phyloP scores from a whole-genome alignment of 2,888 invertebrate genomes.

The Andrena camellia region DNA sequence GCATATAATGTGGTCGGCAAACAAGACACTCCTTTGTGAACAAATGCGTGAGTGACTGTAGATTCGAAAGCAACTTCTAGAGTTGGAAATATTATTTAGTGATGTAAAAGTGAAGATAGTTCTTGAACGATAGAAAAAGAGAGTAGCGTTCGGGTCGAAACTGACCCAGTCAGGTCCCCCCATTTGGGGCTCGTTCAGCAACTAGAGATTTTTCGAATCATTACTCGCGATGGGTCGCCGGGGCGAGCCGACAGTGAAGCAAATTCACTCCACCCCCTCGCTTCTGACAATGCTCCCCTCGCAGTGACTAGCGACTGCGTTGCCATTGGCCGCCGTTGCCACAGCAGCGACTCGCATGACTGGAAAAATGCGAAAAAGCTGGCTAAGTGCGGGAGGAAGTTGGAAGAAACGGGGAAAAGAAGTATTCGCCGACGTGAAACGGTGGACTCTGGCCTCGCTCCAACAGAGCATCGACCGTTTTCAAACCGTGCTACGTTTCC shows the following conservation, averaged over 20 bases:
- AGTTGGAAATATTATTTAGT: too few relatives aligned
- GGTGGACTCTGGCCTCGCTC: slow-evolving; percentile 65
- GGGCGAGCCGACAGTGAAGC: neutral
- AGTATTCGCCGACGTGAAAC: slow-evolving; percentile 41
- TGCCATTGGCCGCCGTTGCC: slow-evolving; percentile 26
- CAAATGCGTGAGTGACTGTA: too few relatives aligned
- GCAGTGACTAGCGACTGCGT: slow-evolving; percentile 11
- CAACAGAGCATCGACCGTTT: slow-evolving; percentile 65
- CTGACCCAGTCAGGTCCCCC: too few relatives aligned
- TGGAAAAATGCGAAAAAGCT: slow-evolving; percentile 37
- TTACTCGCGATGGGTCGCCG: too few relatives aligned
- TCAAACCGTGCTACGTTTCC: slow-evolving; percentile 31
- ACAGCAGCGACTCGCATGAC: slow-evolving; percentile 31
- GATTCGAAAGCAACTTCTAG: too few relatives aligned
- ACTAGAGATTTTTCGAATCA: too few relatives aligned
- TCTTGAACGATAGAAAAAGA: too few relatives aligned
- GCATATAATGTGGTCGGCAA: too few relatives aligned
- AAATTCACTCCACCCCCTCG: neutral
- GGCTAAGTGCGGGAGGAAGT: slow-evolving; percentile 26
- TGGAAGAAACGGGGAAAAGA: slow-evolving; percentile 42
- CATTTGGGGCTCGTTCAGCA: too few relatives aligned
- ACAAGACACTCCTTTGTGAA: too few relatives aligned
- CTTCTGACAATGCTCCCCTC: neutral
- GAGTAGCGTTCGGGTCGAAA: too few relatives aligned
- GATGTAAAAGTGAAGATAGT: too few relatives aligned